Evolutionary conservation across 2,113 vertebrate genomes (phyloP).

Genomic region (Narcine bancroftii): DNA sequence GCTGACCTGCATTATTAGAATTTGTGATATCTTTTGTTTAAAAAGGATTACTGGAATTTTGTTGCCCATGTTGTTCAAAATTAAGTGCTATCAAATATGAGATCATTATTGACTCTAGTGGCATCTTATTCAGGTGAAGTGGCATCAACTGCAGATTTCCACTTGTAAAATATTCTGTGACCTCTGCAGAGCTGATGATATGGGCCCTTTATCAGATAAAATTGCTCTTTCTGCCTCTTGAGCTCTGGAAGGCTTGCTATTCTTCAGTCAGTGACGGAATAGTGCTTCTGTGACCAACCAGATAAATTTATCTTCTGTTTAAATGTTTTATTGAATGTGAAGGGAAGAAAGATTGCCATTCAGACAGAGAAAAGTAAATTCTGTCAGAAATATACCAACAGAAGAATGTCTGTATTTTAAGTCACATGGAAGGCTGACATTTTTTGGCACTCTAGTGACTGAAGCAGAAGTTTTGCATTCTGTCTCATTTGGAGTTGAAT

Average conservation of each 20-base stretch:
- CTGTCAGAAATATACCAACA: not conserved
- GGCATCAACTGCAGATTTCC: not conserved
- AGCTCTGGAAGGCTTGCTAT: not conserved
- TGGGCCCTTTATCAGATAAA: not conserved
- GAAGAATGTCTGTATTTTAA: conserved; percentile 12
- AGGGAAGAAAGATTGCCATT: not conserved
- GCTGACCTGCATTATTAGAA: not conserved
- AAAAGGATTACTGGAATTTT: not conserved
- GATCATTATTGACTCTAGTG: not conserved
- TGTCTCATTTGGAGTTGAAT: not conserved
- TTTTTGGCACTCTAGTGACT: not conserved
- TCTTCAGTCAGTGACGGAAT: not conserved
- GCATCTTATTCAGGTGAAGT: not conserved
- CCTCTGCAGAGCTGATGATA: conserved; percentile 8
- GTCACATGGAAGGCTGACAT: not conserved
- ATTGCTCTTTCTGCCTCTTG: not conserved
- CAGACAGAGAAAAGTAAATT: conserved; percentile 10
- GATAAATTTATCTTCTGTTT: conserved; percentile 7
- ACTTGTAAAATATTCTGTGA: not conserved
- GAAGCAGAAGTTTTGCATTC: not conserved
- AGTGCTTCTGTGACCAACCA: not conserved
- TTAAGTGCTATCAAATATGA: not conserved
- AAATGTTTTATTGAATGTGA: not conserved
- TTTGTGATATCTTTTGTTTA: not conserved
- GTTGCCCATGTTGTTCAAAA: not conserved